Evolutionary conservation across 2,113 vertebrate species (phyloP).

Genomic region (Bubo blakistoni): DNA sequence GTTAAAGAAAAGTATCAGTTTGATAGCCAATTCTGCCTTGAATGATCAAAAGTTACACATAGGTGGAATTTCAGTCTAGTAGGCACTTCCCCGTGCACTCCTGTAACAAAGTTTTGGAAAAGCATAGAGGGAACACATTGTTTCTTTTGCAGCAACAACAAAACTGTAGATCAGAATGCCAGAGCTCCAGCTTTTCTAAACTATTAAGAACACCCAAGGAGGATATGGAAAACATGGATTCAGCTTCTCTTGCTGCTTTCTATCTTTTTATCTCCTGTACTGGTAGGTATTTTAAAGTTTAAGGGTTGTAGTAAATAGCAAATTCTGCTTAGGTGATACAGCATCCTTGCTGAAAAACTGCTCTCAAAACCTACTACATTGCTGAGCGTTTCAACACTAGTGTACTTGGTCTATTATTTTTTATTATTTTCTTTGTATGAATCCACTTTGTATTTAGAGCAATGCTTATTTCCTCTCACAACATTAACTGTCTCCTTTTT

Average conservation of each 20-base stretch:
- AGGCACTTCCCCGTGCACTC: neutral
- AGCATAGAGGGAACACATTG: neutral
- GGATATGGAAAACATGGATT: neutral
- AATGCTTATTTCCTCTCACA: neutral
- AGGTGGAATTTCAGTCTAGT: neutral
- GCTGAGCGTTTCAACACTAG: neutral
- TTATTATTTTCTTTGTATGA: neutral
- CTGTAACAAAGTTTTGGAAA: neutral
- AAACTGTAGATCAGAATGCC: neutral
- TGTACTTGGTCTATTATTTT: neutral
- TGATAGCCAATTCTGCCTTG: neutral
- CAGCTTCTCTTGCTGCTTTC: neutral
- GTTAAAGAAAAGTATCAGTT: neutral
- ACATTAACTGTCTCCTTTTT: neutral
- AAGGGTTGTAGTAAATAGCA: neutral
- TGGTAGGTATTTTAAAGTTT: neutral
- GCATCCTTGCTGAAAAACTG: neutral
- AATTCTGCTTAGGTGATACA: neutral
- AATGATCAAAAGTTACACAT: neutral
- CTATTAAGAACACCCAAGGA: neutral
- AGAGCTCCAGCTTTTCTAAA: neutral
- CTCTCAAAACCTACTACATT: neutral
- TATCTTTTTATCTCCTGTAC: neutral
- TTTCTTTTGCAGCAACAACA: neutral
- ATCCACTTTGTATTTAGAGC: neutral